Evolutionary conservation across 1,140 invertebrate species (phyloP).

Genomic region (Harpegnathos saltator): DNA sequence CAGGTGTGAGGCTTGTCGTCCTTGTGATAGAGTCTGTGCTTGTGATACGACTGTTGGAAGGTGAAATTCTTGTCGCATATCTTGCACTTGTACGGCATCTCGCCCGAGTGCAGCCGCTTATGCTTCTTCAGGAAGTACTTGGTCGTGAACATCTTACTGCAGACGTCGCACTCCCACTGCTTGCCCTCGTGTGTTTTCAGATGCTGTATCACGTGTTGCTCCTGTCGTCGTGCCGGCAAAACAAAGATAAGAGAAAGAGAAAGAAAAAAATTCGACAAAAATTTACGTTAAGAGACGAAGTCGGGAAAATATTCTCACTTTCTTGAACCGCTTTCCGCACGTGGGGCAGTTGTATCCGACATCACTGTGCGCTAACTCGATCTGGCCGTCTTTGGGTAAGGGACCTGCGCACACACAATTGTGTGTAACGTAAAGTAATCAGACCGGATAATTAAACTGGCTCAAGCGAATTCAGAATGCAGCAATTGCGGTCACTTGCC

Average conservation of each 20-base stretch:
- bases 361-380: constrained; percentile 73
- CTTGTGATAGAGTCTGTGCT: constrained; percentile 94
- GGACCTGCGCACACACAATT: constrained; percentile 65
- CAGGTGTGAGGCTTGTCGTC: constrained; percentile 94
- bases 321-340: constrained; percentile 86
- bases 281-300: too few relatives aligned
- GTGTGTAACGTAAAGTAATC: too few relatives aligned
- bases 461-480: too few relatives aligned
- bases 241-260: background rate
- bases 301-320: constrained; percentile 75
- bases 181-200: constrained; percentile 87
- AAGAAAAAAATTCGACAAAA: too few relatives aligned
- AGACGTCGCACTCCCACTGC: constrained; percentile 94
- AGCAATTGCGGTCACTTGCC: constrained; percentile 68
- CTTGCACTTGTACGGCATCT: constrained; percentile 94
- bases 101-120: constrained; percentile 93
- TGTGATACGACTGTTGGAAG: constrained; percentile 96
- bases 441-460: too few relatives aligned
- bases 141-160: constrained; percentile 94
- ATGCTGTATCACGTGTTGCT: constrained; percentile 86
- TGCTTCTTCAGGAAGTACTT: constrained; percentile 97
- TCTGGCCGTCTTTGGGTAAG: constrained; percentile 74
- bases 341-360: constrained; percentile 83
- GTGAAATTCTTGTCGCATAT: constrained; percentile 96
- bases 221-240: constrained; percentile 77